Percentiles rank a stretch among this genome's conserved stretches.
phyloP scores from a whole-genome alignment of 2,888 invertebrate genomes.

The Druceiella hillmani region DNA sequence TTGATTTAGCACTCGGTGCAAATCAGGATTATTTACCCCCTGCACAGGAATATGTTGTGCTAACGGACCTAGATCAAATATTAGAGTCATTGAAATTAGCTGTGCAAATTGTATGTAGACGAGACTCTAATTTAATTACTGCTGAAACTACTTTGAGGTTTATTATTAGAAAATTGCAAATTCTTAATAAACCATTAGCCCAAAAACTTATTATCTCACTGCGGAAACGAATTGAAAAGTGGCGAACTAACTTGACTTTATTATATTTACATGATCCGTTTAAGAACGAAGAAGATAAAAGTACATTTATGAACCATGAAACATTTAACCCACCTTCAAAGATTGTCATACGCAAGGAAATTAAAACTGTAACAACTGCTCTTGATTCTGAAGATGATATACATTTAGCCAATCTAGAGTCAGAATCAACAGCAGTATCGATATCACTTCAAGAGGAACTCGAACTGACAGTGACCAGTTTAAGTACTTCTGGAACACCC shows the following conservation, averaged over 20 bases:
- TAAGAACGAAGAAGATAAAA: neutral
- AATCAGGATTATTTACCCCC: too few species aligned
- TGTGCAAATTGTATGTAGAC: neutral
- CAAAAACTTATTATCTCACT: slow-evolving; percentile 1
- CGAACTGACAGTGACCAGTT: too few species aligned
- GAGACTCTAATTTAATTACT: neutral
- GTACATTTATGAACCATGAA: neutral
- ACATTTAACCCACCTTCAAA: slow-evolving; percentile 1
- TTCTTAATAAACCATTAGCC: neutral
- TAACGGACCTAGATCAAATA: slow-evolving; percentile 1
- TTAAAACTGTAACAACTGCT: neutral
- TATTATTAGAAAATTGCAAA: neutral
- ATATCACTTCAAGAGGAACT: too few species aligned
- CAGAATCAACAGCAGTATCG: too few species aligned
- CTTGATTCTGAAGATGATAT: too few species aligned
- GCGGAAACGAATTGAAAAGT: neutral
- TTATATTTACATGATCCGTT: neutral
- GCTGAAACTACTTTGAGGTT: neutral
- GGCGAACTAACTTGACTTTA: neutral
- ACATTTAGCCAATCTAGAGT: too few species aligned
- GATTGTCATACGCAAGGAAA: neutral
- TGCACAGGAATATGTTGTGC: too few species aligned
- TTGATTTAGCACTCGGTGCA: neutral
- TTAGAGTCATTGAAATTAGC: neutral
- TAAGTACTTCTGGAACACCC: too few species aligned